phyloP scores from a whole-genome alignment of 1,140 invertebrate genomes.

The Scaptodrosophila lebanonensis region DNA sequence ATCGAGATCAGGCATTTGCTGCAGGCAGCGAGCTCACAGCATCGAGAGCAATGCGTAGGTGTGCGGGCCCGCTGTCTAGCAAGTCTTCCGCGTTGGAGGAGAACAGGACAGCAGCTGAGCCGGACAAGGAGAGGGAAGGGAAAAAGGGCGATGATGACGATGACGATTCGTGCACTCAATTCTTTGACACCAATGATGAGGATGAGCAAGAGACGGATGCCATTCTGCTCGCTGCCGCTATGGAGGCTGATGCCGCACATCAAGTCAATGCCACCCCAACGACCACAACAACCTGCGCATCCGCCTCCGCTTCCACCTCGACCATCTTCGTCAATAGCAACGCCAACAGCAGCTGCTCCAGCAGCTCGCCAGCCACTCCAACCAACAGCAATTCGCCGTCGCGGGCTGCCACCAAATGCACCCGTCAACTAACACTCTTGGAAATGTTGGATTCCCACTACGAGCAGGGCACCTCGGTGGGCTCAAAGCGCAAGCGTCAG shows the following conservation, averaged over 20 bases:
- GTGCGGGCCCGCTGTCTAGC: too few relatives aligned
- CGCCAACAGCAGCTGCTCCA: not conserved
- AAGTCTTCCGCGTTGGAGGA: too few relatives aligned
- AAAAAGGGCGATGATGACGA: too few relatives aligned
- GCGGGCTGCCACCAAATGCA: not conserved
- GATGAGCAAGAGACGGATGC: slow-evolving; percentile 29
- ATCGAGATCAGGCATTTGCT: too few relatives aligned
- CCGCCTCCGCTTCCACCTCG: not conserved
- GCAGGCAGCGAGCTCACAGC: too few relatives aligned
- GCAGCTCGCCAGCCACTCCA: not conserved
- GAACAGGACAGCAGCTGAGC: too few relatives aligned
- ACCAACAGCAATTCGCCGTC: too few relatives aligned
- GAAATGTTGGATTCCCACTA: slow-evolving; percentile 58
- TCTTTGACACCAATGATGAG: slow-evolving; percentile 9
- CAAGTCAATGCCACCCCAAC: not conserved
- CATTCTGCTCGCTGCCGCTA: slow-evolving; percentile 22
- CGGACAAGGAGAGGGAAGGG: too few relatives aligned
- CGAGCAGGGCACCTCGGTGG: slow-evolving; percentile 41
- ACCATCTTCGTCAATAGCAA: too few relatives aligned
- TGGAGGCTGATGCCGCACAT: slow-evolving; percentile 1
- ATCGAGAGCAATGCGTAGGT: too few relatives aligned
- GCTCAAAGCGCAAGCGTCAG: slow-evolving; percentile 44
- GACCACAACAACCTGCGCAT: too few relatives aligned
- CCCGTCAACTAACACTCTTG: slow-evolving; percentile 37
- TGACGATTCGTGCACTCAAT: too few relatives aligned